Evolutionary conservation across 2,797 vertebrate species (phyloP).

Genomic region (Eutrigla gurnardus): DNA sequence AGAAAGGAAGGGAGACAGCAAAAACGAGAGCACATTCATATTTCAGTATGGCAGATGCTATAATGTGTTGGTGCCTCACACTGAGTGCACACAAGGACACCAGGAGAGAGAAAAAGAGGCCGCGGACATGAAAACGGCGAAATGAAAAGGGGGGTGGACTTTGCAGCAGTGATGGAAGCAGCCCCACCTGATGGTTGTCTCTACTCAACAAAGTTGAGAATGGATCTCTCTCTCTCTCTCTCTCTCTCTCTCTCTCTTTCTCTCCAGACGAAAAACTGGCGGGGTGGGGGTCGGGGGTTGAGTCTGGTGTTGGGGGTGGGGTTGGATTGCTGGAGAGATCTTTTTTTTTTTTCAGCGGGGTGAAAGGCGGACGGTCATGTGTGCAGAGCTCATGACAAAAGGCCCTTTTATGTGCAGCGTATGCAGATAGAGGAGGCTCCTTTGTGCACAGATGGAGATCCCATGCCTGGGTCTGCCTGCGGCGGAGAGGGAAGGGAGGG

Average conservation of each 20-base stretch:
- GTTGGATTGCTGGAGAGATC: slow-evolving; percentile 71
- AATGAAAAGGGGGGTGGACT: slow-evolving; percentile 48
- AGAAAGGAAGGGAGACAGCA: slow-evolving; percentile 63
- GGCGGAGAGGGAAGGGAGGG: slow-evolving; percentile 72
- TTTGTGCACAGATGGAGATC: slow-evolving; percentile 87
- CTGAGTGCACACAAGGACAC: slow-evolving; percentile 61
- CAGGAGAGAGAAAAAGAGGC: slow-evolving; percentile 32
- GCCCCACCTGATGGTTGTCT: slow-evolving; percentile 64
- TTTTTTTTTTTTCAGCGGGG: slow-evolving; percentile 73
- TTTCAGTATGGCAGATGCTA: slow-evolving; percentile 74
- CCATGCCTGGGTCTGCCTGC: slow-evolving; percentile 83
- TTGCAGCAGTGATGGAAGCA: slow-evolving; percentile 59
- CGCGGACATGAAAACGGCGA: slow-evolving; percentile 37
- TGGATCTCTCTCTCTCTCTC: slow-evolving; percentile 42
- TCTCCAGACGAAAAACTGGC: slow-evolving; percentile 60
- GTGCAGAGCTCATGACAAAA: slow-evolving; percentile 87
- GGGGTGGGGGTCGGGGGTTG: slow-evolving; percentile 61
- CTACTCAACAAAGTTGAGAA: slow-evolving; percentile 66
- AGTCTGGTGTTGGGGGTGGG: slow-evolving; percentile 78
- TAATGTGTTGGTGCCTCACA: slow-evolving; percentile 61
- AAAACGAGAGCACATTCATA: slow-evolving; percentile 75
- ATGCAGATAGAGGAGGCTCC: slow-evolving; percentile 88
- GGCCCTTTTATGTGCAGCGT: slow-evolving; percentile 87
- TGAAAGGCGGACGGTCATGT: slow-evolving; percentile 86
- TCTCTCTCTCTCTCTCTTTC: slow-evolving; percentile 20